Percentiles rank a stretch among this genome's conserved stretches.
Conservation (phyloP, 2,113 vertebrate genomes). For the Psittacula cyanocephala region DNA sequence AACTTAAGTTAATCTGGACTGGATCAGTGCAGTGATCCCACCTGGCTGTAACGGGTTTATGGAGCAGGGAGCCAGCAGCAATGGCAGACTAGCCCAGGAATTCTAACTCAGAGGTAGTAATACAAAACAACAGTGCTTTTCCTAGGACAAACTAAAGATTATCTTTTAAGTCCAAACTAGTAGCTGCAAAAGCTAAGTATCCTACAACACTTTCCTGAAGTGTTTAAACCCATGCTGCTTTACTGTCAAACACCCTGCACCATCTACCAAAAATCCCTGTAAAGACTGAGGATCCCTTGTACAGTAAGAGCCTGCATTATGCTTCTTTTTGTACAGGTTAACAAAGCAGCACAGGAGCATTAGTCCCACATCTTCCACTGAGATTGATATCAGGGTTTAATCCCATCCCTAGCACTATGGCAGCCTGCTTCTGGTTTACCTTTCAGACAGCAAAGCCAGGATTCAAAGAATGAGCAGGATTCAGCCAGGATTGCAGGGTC, state of each 20-base stretch:
- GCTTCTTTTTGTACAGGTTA: neutral
- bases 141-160: neutral
- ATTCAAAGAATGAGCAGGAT: no score
- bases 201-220: neutral
- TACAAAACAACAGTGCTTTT: neutral
- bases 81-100: neutral
- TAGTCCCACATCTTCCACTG: neutral
- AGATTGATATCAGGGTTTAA: neutral
- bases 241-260: neutral
- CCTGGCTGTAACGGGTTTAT: neutral
- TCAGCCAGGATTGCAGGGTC: neutral
- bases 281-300: neutral
- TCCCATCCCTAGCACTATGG: neutral
- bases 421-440: neutral
- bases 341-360: neutral
- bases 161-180: neutral
- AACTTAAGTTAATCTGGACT: neutral
- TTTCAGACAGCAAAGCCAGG: neutral
- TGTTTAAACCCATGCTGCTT: neutral
- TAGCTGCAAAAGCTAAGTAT: neutral
- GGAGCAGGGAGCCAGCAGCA: neutral
- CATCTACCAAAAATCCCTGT: neutral
- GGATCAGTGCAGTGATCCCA: neutral
- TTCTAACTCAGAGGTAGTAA: neutral
- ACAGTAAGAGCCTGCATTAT: neutral